These are phyloP conservation scores for Coccyzus lansbergi DNA, from an alignment of 2,797 vertebrate genomes.

Conservation along the genomic window DNA sequence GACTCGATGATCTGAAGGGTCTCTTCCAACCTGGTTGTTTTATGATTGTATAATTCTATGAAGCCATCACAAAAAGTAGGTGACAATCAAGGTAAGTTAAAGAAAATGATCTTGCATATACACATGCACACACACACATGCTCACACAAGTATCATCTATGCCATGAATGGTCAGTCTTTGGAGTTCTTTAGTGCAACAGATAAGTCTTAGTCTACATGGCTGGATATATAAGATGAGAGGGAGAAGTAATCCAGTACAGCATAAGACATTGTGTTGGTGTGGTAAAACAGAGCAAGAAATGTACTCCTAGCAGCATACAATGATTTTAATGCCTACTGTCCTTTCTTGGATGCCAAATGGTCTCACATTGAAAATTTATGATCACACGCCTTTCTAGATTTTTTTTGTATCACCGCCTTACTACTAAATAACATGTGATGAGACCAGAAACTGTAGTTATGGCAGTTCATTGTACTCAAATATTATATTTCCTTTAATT, in stretches of 20 bases:
- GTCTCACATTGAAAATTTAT: background rate
- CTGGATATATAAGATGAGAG: background rate
- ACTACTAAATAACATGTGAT: background rate
- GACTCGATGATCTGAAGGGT: no score
- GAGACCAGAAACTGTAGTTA: background rate
- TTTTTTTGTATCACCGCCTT: background rate
- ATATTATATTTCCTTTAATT: background rate
- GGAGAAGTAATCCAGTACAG: background rate
- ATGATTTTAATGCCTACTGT: rapidly evolving
- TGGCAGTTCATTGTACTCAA: background rate
- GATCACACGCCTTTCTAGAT: background rate
- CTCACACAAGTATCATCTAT: background rate
- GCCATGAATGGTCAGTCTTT: background rate
- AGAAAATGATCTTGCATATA: background rate
- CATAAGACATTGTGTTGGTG: background rate
- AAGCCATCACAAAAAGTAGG: background rate
- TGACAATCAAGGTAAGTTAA: background rate
- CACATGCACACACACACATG: no score
- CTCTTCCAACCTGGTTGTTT: no score
- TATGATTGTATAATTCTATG: no score
- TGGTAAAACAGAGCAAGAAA: background rate
- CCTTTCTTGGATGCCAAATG: background rate
- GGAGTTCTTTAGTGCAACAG: background rate
- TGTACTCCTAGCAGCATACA: background rate
- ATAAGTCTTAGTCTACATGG: background rate